phyloP scores from a whole-genome alignment of 2,888 invertebrate genomes.

The Tiliacea aurago region DNA sequence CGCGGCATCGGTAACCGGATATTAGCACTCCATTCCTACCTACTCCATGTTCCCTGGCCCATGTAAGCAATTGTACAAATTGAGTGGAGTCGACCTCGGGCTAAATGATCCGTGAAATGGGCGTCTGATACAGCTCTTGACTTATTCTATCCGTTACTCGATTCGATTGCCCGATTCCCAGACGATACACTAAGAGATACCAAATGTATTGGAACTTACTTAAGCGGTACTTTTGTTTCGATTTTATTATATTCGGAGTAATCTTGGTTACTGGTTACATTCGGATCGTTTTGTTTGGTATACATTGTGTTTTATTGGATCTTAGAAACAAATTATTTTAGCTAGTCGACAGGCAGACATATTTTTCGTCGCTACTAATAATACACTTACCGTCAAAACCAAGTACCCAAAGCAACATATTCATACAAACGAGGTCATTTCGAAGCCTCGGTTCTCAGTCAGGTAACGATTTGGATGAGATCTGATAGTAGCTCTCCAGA shows the following conservation, averaged over 20 bases:
- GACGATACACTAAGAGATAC: conserved; percentile 69
- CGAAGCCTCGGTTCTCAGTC: too few relatives aligned
- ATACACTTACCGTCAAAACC: too few relatives aligned
- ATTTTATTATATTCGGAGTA: conserved; percentile 42
- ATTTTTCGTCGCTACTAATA: neutral
- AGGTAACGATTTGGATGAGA: too few relatives aligned
- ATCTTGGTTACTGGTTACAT: conserved; percentile 29
- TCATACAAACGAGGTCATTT: too few relatives aligned
- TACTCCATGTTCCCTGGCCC: conserved; percentile 21
- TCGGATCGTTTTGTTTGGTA: conserved; percentile 12
- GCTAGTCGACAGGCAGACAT: neutral
- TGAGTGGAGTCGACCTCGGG: conserved; percentile 71
- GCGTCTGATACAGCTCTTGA: conserved; percentile 76
- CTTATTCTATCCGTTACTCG: conserved; percentile 77
- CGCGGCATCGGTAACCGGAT: neutral
- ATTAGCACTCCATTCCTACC: conserved; percentile 28
- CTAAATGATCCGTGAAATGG: conserved; percentile 78
- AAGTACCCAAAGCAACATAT: too few relatives aligned
- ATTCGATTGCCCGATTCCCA: conserved; percentile 69
- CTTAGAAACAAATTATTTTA: conserved; percentile 5
- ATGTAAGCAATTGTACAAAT: conserved; percentile 76
- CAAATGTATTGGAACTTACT: conserved; percentile 70
- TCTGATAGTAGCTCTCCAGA: too few relatives aligned
- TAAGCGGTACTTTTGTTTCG: conserved; percentile 46
- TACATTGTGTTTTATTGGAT: conserved; percentile 11